Base-by-base conservation (phyloP, 2,797 vertebrate genomes). In the Pempheris klunzingeri region DNA sequence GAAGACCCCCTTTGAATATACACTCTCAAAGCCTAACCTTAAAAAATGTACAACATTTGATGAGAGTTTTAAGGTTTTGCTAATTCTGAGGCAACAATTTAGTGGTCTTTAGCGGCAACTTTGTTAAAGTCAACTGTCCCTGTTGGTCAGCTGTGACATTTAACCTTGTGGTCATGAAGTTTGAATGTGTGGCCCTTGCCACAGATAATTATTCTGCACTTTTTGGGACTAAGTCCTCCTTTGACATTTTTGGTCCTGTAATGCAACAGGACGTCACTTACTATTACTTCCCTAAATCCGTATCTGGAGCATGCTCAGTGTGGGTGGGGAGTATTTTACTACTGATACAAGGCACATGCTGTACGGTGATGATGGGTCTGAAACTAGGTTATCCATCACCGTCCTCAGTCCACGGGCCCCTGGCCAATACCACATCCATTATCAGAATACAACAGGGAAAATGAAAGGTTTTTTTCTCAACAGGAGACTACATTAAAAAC, bases 311-410 rank as follows among this genome's bases (percentile, higher is more conserved):
- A 24, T 46, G 81, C 62, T 87, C 78, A 26, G 44, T 69, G 66
- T 76, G 60, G 10, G 41, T 77, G 79, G 52, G 78, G 71, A 67
- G 49, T 53, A 72, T 75, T 82, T 81, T 46, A 74, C 82, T 50
- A 32, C 80, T 85, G 80, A 90, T 83, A 88, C 62, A 76, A 84
- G 86, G 81, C 93, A 94, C 90, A 94, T 93, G 94, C 88, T 83
- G 80, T 61, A 47, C 60, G 59, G 92, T 90, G 92, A 93, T 94
- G 93, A 94, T 89, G 87, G 88, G 72, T 85, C 78, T 92, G 87
- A 91, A 92, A 93, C 90, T 81, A 90, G 89, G 89, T 93, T 91
- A 95, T 95, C 92, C 91, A 94, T 95, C 94, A 94, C 81, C 74
- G 63, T 88, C 84, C 53, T 87, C 77, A 18, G 74, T 82, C 87